phyloP scores from a whole-genome alignment of 2,888 invertebrate genomes.

The Hartigia nigra region DNA sequence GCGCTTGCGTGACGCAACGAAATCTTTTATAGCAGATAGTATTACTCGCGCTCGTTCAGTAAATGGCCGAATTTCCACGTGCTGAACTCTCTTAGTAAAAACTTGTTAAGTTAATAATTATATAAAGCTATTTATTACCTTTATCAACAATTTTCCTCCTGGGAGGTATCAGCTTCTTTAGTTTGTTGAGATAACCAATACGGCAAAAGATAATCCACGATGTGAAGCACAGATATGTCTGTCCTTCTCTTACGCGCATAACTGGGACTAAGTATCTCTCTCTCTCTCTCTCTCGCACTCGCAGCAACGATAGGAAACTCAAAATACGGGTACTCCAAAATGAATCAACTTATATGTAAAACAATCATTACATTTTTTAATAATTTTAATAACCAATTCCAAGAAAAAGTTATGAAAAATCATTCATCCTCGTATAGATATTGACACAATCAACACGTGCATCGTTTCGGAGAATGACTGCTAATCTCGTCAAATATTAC shows the following conservation, averaged over 20 bases:
- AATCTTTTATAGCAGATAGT: conserved; percentile 2
- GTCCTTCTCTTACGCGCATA: neutral
- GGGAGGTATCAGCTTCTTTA: neutral
- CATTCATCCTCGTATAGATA: neutral
- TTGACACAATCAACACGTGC: neutral
- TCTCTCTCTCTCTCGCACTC: neutral
- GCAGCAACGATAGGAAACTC: neutral
- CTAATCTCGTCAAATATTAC: neutral
- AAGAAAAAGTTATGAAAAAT: neutral
- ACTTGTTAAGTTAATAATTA: neutral
- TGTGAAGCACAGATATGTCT: neutral
- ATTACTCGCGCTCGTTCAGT: neutral
- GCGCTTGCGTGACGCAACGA: neutral
- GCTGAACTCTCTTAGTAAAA: neutral
- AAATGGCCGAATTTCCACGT: neutral
- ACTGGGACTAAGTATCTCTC: neutral
- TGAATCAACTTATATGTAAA: neutral
- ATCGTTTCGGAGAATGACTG: neutral
- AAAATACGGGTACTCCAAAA: neutral
- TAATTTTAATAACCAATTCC: neutral
- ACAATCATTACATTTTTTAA: neutral
- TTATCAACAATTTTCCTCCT: neutral
- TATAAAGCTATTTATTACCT: neutral
- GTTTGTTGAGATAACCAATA: neutral
- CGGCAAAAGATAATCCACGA: neutral